Evolutionary conservation across 1,140 invertebrate species (phyloP).

Genomic region (Trichonephila inaurata): DNA sequence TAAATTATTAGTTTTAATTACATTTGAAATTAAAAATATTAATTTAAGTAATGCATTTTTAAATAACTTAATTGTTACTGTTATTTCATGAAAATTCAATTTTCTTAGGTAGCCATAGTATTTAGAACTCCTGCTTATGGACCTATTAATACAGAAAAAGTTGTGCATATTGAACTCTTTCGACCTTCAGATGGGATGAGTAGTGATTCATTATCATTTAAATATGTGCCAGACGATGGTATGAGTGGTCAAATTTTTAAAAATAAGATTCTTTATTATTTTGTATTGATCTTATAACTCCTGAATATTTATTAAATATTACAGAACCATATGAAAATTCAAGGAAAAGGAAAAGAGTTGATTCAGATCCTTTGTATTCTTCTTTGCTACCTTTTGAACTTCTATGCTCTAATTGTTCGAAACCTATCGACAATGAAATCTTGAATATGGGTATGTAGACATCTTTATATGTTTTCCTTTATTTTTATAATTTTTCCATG

Average conservation of each 20-base stretch:
- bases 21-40: no score
- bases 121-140: slow-evolving; percentile 1
- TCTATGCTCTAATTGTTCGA: no score
- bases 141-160: neutral
- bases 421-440: no score
- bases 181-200: neutral
- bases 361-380: no score
- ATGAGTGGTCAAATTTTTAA: neutral
- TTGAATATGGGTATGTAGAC: no score
- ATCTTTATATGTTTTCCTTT: no score
- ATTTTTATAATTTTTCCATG: no score
- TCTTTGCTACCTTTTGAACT: no score
- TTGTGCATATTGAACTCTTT: neutral
- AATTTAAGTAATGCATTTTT: no score
- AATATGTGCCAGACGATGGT: neutral
- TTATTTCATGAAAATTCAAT: neutral
- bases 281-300: no score
- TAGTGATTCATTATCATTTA: neutral
- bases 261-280: neutral
- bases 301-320: neutral
- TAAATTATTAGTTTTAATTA: no score
- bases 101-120: slow-evolving; percentile 27
- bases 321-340: neutral
- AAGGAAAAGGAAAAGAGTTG: neutral
- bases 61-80: no score